Conservation (phyloP, 2,113 vertebrate genomes). For the Benitochromis conjunctus region DNA sequence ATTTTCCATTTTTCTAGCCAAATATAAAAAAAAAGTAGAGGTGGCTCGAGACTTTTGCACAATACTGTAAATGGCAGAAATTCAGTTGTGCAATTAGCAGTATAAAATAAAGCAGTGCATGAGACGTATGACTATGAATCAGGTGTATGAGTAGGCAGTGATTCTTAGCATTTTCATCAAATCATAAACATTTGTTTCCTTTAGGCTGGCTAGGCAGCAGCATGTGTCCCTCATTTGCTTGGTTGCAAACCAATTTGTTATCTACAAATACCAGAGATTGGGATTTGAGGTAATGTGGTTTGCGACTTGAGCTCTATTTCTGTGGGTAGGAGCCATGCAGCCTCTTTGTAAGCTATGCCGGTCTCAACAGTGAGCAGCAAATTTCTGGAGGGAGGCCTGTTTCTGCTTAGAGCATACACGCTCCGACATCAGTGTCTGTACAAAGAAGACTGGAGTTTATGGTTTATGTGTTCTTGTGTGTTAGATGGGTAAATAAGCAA, state of each 20-base stretch:
- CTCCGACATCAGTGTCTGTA: background rate
- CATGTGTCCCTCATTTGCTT: background rate
- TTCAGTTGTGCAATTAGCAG: background rate
- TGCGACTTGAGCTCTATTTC: background rate
- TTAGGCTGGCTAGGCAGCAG: background rate
- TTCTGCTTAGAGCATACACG: background rate
- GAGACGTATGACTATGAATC: background rate
- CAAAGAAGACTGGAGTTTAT: background rate
- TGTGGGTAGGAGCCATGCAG: background rate
- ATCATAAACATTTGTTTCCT: background rate
- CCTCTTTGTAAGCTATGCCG: background rate
- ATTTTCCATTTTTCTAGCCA: background rate
- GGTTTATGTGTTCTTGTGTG: background rate
- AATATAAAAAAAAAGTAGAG: background rate
- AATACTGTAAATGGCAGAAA: background rate
- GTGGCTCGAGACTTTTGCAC: background rate
- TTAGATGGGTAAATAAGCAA: background rate
- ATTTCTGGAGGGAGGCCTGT: background rate
- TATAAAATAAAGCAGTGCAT: background rate
- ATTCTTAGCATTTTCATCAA: background rate
- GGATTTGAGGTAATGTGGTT: background rate
- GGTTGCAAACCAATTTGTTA: background rate
- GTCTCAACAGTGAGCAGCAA: background rate
- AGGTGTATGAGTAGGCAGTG: background rate
- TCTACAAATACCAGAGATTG: background rate